Base-by-base conservation (phyloP, 2,888 invertebrate genomes). In the Pseudococcus viburni region DNA sequence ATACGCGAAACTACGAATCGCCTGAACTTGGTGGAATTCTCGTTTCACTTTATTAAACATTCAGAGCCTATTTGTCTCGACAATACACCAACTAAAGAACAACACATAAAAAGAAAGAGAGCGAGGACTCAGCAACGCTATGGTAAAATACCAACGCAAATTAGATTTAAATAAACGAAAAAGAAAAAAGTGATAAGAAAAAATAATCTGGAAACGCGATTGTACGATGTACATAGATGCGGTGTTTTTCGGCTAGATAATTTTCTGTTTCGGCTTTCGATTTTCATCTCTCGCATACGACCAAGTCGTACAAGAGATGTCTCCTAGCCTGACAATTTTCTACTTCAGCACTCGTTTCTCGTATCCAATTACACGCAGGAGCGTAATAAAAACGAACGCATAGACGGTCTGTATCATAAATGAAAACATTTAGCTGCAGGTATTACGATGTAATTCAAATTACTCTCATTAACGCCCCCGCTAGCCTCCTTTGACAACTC, bases 131-230 rank as follows among this genome's bases (percentile, higher is more conserved):
- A 33, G 26, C 73, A 73, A 33, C 33, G 26, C 73, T 26, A 3
- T 33, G 73, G 9, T 33, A 73, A 39, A 73, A 42, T 42, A 80
- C 42, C 80, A 26, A 39, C 42, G 42, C n/a, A 42, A 80, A 80
- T 80, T 80, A 80, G 80, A 80, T 80, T 80, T 80, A 42, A 80
- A 80, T 80, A 80, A 80, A 80, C 80, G 42, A 80, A 80, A 73
- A 3, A 33, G 3, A 33, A 33, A 73, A 80, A 80, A 39, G 33
- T 12, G 73, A 73, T 73, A 73, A 73, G 73, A 73, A 73, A 6
- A 73, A 68, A 33, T 17, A 73, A 17, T 5, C 26, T 33, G 26
- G 59, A 19, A 59, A 59, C 59, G 19, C 19, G 59, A 59, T 59
- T 59, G 19, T 59, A 19, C 19, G 26, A 33, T 33, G 26, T 33